These are phyloP conservation scores for Chanos chanos DNA, from an alignment of 2,797 vertebrate species.

Conservation along the genomic window DNA sequence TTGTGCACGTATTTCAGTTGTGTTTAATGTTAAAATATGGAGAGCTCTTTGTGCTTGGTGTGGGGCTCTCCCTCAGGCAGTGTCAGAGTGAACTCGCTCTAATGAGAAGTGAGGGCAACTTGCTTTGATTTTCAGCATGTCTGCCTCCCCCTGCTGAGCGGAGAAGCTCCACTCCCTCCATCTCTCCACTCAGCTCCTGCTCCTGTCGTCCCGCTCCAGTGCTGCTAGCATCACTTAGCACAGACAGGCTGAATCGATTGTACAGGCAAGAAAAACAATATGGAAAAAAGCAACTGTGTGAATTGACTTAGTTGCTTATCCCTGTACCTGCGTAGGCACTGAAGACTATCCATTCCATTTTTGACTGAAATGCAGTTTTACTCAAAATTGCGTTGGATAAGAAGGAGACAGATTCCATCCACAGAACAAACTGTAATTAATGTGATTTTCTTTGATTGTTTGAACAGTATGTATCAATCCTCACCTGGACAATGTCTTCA, in stretches of 20 bases:
- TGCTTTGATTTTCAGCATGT: constrained; percentile 13
- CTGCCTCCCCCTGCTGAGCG: not conserved
- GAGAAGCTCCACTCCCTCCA: not conserved
- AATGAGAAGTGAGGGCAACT: constrained; percentile 3
- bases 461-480: no score
- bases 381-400: no score
- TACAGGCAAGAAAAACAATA: not conserved
- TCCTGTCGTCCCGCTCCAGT: no score
- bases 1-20: not conserved
- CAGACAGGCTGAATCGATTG: not conserved
- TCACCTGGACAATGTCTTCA: no score
- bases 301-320: no score
- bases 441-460: no score
- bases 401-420: no score
- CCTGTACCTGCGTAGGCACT: no score
- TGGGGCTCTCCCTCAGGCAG: constrained; percentile 1
- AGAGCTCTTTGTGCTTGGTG: not conserved
- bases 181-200: not conserved
- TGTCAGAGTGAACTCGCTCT: constrained; percentile 3
- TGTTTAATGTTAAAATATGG: constrained; percentile 21
- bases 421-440: no score
- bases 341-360: no score
- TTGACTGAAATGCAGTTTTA: no score
- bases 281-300: no score
- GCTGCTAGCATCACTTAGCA: not conserved